These are phyloP conservation scores for Bujurquina vittata DNA, from an alignment of 2,113 vertebrate genomes.

Conservation along the genomic window DNA sequence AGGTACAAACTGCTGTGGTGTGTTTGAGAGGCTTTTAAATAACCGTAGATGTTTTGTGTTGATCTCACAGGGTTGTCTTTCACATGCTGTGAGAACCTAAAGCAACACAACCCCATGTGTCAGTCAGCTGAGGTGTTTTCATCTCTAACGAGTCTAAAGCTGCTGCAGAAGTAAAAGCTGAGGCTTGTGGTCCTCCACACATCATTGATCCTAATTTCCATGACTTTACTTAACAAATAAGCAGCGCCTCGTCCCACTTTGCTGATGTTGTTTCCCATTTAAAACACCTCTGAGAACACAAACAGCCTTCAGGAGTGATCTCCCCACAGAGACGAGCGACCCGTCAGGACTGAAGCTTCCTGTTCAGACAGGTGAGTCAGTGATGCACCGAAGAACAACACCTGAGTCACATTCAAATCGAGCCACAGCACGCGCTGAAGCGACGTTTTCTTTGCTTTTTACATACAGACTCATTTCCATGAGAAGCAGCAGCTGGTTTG, in stretches of 20 bases:
- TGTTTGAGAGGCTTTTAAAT: background rate
- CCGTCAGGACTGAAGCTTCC: background rate
- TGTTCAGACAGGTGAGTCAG: background rate
- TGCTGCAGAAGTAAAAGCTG: background rate
- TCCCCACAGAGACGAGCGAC: background rate
- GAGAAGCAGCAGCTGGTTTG: conserved; percentile 40
- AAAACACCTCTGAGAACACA: background rate
- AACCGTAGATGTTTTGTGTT: background rate
- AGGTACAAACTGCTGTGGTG: background rate
- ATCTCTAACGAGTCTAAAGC: background rate
- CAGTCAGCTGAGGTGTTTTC: background rate
- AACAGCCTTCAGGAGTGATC: background rate
- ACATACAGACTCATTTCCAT: conserved; percentile 34
- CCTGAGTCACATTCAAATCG: background rate
- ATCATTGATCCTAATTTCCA: background rate
- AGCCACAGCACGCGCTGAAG: background rate
- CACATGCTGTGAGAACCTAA: background rate
- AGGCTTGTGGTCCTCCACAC: background rate
- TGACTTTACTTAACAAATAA: conserved; percentile 49
- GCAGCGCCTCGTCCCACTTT: background rate
- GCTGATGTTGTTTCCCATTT: conserved; percentile 21
- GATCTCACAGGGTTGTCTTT: background rate
- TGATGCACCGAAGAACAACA: background rate
- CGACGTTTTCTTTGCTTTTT: background rate
- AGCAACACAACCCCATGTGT: background rate